Base-by-base conservation (phyloP, 2,113 vertebrate species). In the Burhinus bistriatus region DNA sequence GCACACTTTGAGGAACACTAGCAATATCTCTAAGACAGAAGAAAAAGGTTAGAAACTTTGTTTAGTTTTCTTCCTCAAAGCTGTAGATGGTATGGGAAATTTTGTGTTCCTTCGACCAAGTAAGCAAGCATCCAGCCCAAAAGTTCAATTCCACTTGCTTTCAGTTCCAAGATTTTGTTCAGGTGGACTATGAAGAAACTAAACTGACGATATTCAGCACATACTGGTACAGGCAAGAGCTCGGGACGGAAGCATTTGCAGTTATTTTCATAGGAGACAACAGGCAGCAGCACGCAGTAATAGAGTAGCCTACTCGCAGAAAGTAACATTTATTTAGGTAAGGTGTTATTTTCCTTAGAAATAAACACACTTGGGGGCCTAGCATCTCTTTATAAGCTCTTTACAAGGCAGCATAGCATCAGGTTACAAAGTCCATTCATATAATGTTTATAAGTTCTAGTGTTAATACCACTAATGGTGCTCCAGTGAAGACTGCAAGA, bases 331-430 rank as follows among this genome's bases (percentile, higher is more conserved):
- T 91, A 90, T 93, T 96, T 86, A 95, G 51, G 68, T 9, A 81
- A 87, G 62, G 54, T 96, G 88, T 80, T 97, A 79, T 92, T 96
- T 97, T 95, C 72, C 89, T 91, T 54, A 71, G 83, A 96, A 97
- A 96, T 91, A 97, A 95, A 96, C 81, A 95, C 77, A 87, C 95
- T 58, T 59, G 73, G 81, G 83, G 82, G 57, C 51, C 87, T 82
- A 89, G 44, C 55, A 95, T 76, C 75, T 92, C 83, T 83, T 92
- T 79, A 95, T 87, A 97, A 95, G 93, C 91, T 95, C 87, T 92
- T 97, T 95, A 93, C 70, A 95, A 95, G 93, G 66, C 94, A 89
- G 78, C 65, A 51, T 0, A 93, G 96, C 76, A 95, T 97, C 85
- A 65, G 45, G 83, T 96, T 97, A 97, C 93, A 89, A 3, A 84